phyloP scores from a whole-genome alignment of 2,888 invertebrate genomes.

The Monochamus alternatus region DNA sequence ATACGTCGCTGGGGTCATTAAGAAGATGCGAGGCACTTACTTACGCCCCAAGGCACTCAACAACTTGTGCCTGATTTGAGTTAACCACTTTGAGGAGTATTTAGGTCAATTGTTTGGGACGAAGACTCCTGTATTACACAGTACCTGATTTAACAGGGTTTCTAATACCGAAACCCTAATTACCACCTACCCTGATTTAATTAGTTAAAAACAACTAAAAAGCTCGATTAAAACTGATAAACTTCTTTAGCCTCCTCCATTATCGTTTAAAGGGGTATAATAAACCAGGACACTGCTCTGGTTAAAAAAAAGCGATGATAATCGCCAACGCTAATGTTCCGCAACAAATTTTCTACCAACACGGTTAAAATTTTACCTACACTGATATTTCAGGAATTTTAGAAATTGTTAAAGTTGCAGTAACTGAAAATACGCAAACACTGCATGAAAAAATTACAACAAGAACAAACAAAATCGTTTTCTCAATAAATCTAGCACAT shows the following conservation, averaged over 20 bases:
- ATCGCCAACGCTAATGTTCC: neutral
- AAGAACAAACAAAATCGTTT: too few species aligned
- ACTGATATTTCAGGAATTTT: neutral
- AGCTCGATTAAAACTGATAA: constrained; percentile 9
- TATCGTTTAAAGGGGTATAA: neutral
- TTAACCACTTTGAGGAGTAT: constrained; percentile 51
- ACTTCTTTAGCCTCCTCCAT: neutral
- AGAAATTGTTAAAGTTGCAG: neutral
- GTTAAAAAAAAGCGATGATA: neutral
- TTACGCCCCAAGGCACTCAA: constrained; percentile 49
- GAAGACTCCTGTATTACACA: constrained; percentile 18
- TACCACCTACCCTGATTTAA: neutral
- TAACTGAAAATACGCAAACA: neutral
- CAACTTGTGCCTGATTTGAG: constrained; percentile 52
- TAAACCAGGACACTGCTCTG: neutral
- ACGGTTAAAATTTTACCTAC: neutral
- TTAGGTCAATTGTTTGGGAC: constrained; percentile 50
- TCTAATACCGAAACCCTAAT: constrained; percentile 14
- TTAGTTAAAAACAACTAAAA: constrained; percentile 24
- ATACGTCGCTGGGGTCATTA: constrained; percentile 44
- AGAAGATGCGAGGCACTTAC: constrained; percentile 52
- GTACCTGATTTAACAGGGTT: constrained; percentile 27
- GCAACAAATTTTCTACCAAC: too few species aligned
- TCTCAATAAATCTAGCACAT: too few species aligned
- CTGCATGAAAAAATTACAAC: too few species aligned